phyloP scores from a whole-genome alignment of 1,140 invertebrate species.

The Drosophila lacteicornis region DNA sequence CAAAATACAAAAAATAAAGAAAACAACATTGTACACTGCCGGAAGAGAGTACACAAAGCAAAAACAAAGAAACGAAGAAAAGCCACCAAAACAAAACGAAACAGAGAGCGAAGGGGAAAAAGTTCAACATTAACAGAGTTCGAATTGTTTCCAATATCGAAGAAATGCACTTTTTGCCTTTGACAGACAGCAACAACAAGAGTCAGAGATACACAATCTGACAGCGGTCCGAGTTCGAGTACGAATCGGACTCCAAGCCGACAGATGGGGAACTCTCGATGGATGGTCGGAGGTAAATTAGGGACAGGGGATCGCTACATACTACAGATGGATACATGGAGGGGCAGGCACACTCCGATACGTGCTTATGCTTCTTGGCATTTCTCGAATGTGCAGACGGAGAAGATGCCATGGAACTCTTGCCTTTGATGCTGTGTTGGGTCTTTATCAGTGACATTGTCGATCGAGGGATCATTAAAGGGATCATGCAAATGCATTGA shows the following conservation, averaged over 20 bases:
- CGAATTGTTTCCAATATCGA: conserved; percentile 78
- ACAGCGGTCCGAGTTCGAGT: conserved; percentile 57
- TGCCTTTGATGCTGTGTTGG: not conserved
- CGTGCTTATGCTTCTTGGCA: conserved; percentile 48
- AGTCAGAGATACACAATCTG: conserved; percentile 66
- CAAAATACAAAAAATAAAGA: conserved; percentile 40
- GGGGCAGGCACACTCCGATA: conserved; percentile 8
- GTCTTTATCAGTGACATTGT: conserved; percentile 23
- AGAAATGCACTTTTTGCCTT: conserved; percentile 71
- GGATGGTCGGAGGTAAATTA: conserved; percentile 13
- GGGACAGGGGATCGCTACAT: conserved; percentile 5
- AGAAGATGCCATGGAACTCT: conserved; percentile 8
- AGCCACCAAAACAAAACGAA: not conserved
- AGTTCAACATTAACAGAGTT: conserved; percentile 58
- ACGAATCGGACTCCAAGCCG: conserved; percentile 16
- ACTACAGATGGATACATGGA: not conserved
- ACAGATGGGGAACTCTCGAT: conserved; percentile 30
- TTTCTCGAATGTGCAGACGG: conserved; percentile 21
- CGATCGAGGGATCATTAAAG: conserved; percentile 19
- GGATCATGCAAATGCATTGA: conserved; percentile 21
- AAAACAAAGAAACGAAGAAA: conserved; percentile 20
- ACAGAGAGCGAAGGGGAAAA: conserved; percentile 23
- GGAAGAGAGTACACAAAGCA: conserved; percentile 66
- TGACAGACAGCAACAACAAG: conserved; percentile 62
- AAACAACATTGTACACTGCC: conserved; percentile 70